Base-by-base conservation (phyloP, 2,888 invertebrate species). In the Papilio protenor region DNA sequence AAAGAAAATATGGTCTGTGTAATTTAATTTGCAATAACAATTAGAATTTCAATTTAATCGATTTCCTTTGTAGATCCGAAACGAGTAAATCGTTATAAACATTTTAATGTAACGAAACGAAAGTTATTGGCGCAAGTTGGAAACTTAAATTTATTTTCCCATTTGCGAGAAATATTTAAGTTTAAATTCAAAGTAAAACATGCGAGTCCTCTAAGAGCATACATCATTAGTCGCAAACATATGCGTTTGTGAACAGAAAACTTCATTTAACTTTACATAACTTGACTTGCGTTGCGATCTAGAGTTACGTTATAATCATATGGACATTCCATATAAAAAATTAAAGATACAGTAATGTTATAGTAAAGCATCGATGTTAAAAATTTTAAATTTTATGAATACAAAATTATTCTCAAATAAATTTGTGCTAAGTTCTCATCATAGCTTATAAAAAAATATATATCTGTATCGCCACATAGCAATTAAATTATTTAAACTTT, bases 201-300 rank as follows among this genome's bases (percentile, higher is more conserved):
- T 84, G 83, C 86, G 84, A 86, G 83, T 85, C 83, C 83, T 82
- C 85, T 85, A 85, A 86, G 86, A 88, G 87, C 89, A 91, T 90
- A 92, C 90, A 86, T 92, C 92, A 92, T 92, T 92, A 92, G 90
- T 85, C 85, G 85, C 83, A 83, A 86, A 86, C 83, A 86, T 86
- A 88, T 87, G 85, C 87, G 84, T 87, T 86, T 81, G 72, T 66
- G 81, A 79, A 80, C 79, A 82, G 81, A 85, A 86, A 86, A 90
- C 86, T 92, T 92, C 89, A 87, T 89, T 88, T 89, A 90, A 91
- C 88, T 91, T 84, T 79, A 81, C 80, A 83, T 81, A 85, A 87
- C 84, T 86, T 80, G 81, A 83, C 84, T 87, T 85, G 85, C 85
- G 84, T 85, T 85, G 83, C 81, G 52, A 83, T 80, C 83, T 84